A percentile compares a stretch with the other conserved stretches of the same genome.
Evolutionary conservation across 2,797 vertebrate species (phyloP).

Genomic region (Paratrypauchen microcephalus): DNA sequence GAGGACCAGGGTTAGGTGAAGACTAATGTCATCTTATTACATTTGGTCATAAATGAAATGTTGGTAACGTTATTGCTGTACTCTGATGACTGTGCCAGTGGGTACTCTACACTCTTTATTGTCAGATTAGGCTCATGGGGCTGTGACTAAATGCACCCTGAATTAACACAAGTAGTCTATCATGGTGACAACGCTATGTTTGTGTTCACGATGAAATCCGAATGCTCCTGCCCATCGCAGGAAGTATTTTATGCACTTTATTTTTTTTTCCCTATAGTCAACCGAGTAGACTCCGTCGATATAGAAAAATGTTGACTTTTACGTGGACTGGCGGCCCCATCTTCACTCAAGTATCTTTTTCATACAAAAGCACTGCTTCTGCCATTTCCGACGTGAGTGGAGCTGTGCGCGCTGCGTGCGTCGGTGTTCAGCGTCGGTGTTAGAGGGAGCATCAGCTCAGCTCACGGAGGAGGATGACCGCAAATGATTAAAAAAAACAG

Average conservation of each 20-base stretch:
- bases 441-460: slow-evolving; percentile 33
- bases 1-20: slow-evolving; percentile 46
- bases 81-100: background rate
- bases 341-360: background rate
- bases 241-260: background rate
- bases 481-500: slow-evolving; percentile 50
- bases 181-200: background rate
- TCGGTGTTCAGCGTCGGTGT: slow-evolving; percentile 44
- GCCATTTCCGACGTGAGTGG: background rate
- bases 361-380: background rate
- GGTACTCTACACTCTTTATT: no score
- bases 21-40: slow-evolving; percentile 22
- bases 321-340: background rate
- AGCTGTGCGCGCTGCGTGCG: slow-evolving; percentile 25
- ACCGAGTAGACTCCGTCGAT: background rate
- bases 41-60: slow-evolving; percentile 2
- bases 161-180: background rate
- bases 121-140: no score
- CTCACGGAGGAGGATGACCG: slow-evolving; percentile 52
- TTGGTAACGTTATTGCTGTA: background rate
- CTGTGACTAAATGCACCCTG: background rate
- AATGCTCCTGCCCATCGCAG: background rate
- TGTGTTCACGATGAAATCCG: background rate
- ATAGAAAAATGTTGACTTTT: background rate
- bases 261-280: background rate